These are phyloP conservation scores for Euthynnus affinis DNA, from an alignment of 2,797 vertebrate species.

Conservation along the genomic window DNA sequence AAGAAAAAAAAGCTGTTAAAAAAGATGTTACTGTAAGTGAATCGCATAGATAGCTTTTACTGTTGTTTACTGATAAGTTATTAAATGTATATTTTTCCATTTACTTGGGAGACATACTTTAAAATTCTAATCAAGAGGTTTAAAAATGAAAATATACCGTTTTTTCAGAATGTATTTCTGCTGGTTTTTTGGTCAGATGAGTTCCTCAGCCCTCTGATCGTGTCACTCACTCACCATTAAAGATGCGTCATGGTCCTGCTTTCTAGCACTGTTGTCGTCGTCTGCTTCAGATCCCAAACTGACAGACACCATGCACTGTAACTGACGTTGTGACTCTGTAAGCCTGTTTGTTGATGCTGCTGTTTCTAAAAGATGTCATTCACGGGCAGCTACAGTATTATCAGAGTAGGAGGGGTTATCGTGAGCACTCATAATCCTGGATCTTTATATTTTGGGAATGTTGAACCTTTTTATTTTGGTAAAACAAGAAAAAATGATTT, in stretches of 20 bases:
- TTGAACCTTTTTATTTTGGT: conserved; percentile 88
- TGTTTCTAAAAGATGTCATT: conserved; percentile 85
- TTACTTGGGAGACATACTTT: conserved; percentile 69
- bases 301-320: conserved; percentile 62
- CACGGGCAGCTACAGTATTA: conserved; percentile 78
- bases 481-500: conserved; percentile 81
- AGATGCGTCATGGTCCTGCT: conserved; percentile 37
- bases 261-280: conserved; percentile 50
- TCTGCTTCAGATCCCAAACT: conserved; percentile 53
- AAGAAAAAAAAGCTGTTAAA: conserved; percentile 59
- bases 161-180: conserved; percentile 79
- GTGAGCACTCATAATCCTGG: conserved; percentile 76
- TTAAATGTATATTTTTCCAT: conserved; percentile 85
- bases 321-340: conserved; percentile 69
- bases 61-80: conserved; percentile 77
- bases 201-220: conserved; percentile 25
- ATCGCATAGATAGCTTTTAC: conserved; percentile 78
- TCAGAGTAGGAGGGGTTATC: conserved; percentile 63
- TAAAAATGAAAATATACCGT: conserved; percentile 46
- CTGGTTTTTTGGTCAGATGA: conserved; percentile 60
- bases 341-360: conserved; percentile 75
- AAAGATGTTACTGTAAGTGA: conserved; percentile 66
- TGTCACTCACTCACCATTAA: conserved; percentile 64
- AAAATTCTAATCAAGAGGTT: conserved; percentile 57
- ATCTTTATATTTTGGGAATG: conserved; percentile 88